phyloP scores from a whole-genome alignment of 2,797 vertebrate species.

The Mormyrus proboscirostris region DNA sequence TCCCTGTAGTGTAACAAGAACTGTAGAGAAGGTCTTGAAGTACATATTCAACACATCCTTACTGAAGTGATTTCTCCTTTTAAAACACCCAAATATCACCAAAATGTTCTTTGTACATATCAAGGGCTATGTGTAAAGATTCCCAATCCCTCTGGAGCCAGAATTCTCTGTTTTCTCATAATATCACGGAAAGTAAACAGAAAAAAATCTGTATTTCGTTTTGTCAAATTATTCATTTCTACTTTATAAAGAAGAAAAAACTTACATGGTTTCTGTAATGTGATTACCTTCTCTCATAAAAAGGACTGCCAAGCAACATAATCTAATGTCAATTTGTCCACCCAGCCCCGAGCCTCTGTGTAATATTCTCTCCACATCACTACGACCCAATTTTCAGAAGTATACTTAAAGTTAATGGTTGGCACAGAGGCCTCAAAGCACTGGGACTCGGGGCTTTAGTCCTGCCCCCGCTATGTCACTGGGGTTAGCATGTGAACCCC shows the following conservation, averaged over 20 bases:
- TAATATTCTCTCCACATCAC: not conserved
- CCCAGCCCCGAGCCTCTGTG: not conserved
- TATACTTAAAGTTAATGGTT: not conserved
- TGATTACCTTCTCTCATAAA: conserved; percentile 5
- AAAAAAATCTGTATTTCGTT: not conserved
- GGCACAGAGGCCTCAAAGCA: not conserved
- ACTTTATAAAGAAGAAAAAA: not conserved
- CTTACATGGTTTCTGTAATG: not conserved
- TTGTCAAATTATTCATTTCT: conserved; percentile 1
- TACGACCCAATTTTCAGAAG: not conserved
- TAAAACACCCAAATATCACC: not conserved
- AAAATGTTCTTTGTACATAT: not conserved
- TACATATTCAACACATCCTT: not conserved
- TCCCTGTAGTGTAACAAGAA: not conserved
- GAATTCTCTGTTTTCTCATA: not conserved
- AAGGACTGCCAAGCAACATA: not conserved
- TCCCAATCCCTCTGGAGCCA: not conserved
- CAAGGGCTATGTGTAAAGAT: not conserved
- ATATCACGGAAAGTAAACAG: not conserved
- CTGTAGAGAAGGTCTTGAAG: not conserved
- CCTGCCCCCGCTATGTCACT: not conserved
- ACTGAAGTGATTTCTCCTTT: not conserved
- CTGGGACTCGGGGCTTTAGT: not conserved
- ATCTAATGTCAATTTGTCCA: not conserved
- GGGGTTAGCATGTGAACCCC: not conserved